Percentiles rank a stretch among this genome's conserved stretches.
Conservation (phyloP, 2,888 invertebrate species). For the Terebella lapidaria region DNA sequence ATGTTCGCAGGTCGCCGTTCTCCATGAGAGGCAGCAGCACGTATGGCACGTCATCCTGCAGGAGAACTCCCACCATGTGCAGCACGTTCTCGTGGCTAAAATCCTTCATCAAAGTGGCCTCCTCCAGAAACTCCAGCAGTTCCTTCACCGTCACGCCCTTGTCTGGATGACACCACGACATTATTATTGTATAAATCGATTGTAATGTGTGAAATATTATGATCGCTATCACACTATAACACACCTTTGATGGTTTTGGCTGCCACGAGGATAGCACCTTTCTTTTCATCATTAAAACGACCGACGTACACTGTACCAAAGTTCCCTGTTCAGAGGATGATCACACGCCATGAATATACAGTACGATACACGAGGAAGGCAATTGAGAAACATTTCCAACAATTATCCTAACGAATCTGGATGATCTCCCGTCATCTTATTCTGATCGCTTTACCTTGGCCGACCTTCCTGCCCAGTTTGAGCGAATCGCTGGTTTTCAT, state of each 20-base stretch:
- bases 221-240: too few species aligned
- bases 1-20: slow-evolving; percentile 44
- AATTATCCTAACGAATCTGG: too few species aligned
- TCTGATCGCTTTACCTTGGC: too few species aligned
- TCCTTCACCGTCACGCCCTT: not conserved
- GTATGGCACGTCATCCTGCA: slow-evolving; percentile 46
- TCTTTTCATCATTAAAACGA: slow-evolving; percentile 2
- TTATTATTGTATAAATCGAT: not conserved
- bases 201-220: too few species aligned
- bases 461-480: not conserved
- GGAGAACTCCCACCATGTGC: slow-evolving; percentile 48
- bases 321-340: slow-evolving; percentile 5
- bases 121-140: slow-evolving; percentile 18
- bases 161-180: not conserved
- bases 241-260: slow-evolving; percentile 6
- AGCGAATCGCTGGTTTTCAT: not conserved
- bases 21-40: slow-evolving; percentile 53
- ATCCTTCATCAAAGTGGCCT: slow-evolving; percentile 45
- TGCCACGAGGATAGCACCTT: not conserved
- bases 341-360: too few species aligned
- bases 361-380: too few species aligned
- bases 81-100: slow-evolving; percentile 54
- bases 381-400: too few species aligned
- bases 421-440: too few species aligned
- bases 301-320: slow-evolving; percentile 13